A percentile compares a stretch with the other conserved stretches of the same genome.
Conservation (phyloP, 2,797 vertebrate genomes). For the Phalanger gymnotis region DNA sequence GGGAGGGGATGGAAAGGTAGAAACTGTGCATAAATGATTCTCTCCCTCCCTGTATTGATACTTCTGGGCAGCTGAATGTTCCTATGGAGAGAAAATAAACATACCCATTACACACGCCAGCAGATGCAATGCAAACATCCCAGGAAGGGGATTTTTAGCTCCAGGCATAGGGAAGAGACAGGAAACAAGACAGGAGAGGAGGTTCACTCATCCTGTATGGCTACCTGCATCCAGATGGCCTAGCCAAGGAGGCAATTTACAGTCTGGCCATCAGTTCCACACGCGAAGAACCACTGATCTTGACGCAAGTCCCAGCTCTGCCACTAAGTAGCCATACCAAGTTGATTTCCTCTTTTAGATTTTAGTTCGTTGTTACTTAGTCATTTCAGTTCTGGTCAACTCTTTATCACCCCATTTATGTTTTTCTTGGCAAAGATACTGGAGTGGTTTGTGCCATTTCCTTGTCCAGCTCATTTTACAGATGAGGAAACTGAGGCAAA, state of each 20-base stretch:
- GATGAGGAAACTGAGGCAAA: background rate
- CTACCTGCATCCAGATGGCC: background rate
- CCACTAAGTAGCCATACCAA: background rate
- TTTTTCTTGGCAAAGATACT: background rate
- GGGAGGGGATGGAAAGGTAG: background rate
- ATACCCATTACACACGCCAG: rapidly evolving
- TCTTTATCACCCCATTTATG: background rate
- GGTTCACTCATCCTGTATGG: background rate
- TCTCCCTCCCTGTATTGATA: background rate
- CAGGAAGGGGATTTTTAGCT: background rate
- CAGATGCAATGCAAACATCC: background rate
- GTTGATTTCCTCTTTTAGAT: background rate
- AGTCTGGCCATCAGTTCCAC: background rate
- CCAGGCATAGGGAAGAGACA: background rate
- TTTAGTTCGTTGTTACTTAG: background rate
- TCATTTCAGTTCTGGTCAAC: background rate
- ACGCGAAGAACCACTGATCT: background rate
- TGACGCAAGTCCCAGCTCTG: background rate
- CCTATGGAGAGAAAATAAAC: background rate
- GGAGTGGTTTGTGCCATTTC: background rate
- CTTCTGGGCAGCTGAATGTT: background rate
- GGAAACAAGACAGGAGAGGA: background rate
- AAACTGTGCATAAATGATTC: background rate
- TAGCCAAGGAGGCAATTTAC: background rate
- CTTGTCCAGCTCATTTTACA: background rate